These are phyloP conservation scores for Drusus annulatus DNA, from an alignment of 1,140 invertebrate species.

Conservation along the genomic window DNA sequence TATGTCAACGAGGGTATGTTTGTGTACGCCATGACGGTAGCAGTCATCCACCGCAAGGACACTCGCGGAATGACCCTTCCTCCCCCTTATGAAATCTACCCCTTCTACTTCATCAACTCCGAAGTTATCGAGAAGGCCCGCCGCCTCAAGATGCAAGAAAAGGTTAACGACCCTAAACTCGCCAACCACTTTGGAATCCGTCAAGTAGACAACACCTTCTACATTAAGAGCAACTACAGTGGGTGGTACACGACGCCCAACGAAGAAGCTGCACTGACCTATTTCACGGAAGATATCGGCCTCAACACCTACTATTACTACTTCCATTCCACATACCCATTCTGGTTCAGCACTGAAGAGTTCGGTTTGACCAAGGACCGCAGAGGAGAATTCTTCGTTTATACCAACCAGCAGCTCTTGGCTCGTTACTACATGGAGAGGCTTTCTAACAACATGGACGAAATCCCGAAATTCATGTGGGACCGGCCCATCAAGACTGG, in stretches of 20 bases:
- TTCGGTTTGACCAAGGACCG: constrained; percentile 70
- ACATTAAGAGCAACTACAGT: constrained; percentile 72
- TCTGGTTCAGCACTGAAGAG: constrained; percentile 75
- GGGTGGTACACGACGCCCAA: constrained; percentile 72
- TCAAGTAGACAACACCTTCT: constrained; percentile 59
- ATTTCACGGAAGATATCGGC: constrained; percentile 82
- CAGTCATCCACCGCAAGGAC: constrained; percentile 73
- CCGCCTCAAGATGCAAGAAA: constrained; percentile 73
- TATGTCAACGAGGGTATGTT: constrained; percentile 77
- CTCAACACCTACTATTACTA: constrained; percentile 83
- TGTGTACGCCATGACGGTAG: constrained; percentile 73
- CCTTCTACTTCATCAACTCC: constrained; percentile 74
- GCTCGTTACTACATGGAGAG: constrained; percentile 81
- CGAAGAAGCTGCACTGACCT: constrained; percentile 76
- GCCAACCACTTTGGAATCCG: constrained; percentile 65
- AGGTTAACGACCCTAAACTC: constrained; percentile 58
- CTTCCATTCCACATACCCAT: constrained; percentile 77
- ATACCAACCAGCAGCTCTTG: constrained; percentile 75
- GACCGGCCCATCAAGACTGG: constrained; percentile 71
- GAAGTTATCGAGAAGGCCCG: constrained; percentile 73
- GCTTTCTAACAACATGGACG: constrained; percentile 74
- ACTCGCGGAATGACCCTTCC: constrained; percentile 74
- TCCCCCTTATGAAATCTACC: constrained; percentile 76
- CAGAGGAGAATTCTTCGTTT: constrained; percentile 76
- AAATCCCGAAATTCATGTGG: constrained; percentile 74